phyloP scores from a whole-genome alignment of 2,113 vertebrate species.

The Catharus fuscescens region DNA sequence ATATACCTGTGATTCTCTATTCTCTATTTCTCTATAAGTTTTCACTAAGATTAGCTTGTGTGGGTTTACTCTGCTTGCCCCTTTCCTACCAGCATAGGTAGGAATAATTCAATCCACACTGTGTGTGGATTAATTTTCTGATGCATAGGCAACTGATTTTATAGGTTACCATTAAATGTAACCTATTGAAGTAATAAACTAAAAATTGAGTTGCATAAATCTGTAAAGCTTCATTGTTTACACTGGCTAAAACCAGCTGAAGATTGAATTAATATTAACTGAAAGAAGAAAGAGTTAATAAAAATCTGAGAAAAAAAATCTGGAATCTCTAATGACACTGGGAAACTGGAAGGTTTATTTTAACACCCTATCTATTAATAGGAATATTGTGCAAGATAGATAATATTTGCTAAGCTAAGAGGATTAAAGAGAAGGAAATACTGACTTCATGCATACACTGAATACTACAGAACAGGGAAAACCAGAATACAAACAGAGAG shows the following conservation, averaged over 20 bases:
- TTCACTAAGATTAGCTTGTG: neutral
- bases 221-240: neutral
- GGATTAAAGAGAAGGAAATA: slow-evolving; percentile 5
- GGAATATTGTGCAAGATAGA: neutral
- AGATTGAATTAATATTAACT: slow-evolving; percentile 5
- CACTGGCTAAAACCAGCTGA: neutral
- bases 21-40: neutral
- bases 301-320: neutral
- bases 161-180: neutral
- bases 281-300: slow-evolving; percentile 23
- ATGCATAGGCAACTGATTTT: neutral
- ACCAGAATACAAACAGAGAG: neutral
- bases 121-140: neutral
- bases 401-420: neutral
- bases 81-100: neutral
- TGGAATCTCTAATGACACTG: neutral
- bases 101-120: neutral
- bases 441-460: neutral
- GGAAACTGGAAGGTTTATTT: neutral
- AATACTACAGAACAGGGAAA: neutral
- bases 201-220: slow-evolving; percentile 12
- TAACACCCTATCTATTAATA: neutral
- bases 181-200: neutral
- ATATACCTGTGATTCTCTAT: neutral
- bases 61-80: neutral